These are phyloP conservation scores for Trididemnum miniatum DNA, from an alignment of 23 tunicate genomes.

Conservation along the genomic window DNA sequence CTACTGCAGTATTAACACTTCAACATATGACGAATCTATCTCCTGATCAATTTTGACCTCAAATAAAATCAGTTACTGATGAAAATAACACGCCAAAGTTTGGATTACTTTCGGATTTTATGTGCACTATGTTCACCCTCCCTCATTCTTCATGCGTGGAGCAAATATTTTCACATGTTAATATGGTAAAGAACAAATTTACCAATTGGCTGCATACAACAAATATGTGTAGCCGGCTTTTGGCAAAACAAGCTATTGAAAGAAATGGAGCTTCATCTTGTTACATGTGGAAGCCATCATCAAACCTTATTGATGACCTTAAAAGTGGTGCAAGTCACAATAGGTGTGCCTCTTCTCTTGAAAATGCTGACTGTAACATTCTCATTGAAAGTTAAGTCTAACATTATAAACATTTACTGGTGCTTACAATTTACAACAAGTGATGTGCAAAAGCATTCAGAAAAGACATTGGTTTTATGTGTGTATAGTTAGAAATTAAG, in stretches of 20 bases:
- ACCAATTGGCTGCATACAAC: not conserved
- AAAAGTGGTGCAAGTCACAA: not conserved
- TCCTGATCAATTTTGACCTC: not conserved
- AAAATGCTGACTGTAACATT: too few species aligned
- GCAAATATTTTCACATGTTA: not conserved
- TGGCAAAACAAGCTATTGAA: not conserved
- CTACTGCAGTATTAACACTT: not conserved
- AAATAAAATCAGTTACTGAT: not conserved
- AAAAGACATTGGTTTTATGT: too few species aligned
- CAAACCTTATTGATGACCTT: not conserved
- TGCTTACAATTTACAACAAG: too few species aligned
- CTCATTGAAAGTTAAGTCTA: too few species aligned
- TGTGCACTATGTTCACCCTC: not conserved
- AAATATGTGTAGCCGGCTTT: not conserved
- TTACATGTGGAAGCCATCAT: not conserved
- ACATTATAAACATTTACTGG: too few species aligned
- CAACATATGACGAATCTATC: not conserved
- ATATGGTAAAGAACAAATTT: not conserved
- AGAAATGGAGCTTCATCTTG: not conserved
- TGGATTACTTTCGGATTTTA: not conserved
- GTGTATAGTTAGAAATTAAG: too few species aligned
- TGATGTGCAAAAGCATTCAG: too few species aligned
- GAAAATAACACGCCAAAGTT: not conserved
- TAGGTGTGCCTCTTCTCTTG: too few species aligned
- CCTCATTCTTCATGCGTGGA: slow-evolving; percentile 17